phyloP scores from a whole-genome alignment of 2,888 invertebrate genomes.

The Pachydiplax longipennis region DNA sequence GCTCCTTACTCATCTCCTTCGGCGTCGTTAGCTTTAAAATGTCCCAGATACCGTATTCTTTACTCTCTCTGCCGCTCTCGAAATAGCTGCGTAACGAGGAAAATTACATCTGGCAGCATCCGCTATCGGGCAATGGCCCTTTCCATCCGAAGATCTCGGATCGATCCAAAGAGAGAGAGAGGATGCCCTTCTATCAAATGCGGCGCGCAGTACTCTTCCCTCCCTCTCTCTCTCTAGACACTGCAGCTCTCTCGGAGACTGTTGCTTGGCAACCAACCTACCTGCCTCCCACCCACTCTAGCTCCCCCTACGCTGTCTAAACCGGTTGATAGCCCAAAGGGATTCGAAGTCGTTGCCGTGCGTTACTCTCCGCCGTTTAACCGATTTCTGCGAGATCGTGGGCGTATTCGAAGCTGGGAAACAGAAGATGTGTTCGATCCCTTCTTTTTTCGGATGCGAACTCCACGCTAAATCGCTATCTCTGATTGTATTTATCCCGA shows the following conservation, averaged over 20 bases:
- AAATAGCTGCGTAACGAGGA: too few species aligned
- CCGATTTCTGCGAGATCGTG: too few species aligned
- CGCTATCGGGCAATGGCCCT: background rate
- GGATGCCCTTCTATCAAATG: background rate
- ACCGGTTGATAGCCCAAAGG: background rate
- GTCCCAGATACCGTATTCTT: too few species aligned
- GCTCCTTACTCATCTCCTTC: too few species aligned
- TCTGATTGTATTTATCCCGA: too few species aligned
- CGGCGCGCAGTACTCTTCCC: background rate
- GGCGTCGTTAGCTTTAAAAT: too few species aligned
- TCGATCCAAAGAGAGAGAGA: background rate
- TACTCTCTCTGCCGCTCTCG: too few species aligned
- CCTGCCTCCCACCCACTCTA: background rate
- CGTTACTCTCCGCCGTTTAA: background rate
- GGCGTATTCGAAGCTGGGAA: too few species aligned
- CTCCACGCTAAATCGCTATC: too few species aligned
- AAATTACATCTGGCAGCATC: too few species aligned
- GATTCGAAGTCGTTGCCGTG: background rate
- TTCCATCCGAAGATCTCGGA: background rate
- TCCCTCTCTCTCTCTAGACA: background rate
- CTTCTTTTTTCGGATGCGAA: too few species aligned
- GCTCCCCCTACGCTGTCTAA: background rate
- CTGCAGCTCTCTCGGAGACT: constrained; percentile 37
- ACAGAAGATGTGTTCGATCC: too few species aligned
- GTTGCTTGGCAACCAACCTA: constrained; percentile 33